Evolutionary conservation across 2,113 vertebrate genomes (phyloP).

Genomic region (Ailurus styani): DNA sequence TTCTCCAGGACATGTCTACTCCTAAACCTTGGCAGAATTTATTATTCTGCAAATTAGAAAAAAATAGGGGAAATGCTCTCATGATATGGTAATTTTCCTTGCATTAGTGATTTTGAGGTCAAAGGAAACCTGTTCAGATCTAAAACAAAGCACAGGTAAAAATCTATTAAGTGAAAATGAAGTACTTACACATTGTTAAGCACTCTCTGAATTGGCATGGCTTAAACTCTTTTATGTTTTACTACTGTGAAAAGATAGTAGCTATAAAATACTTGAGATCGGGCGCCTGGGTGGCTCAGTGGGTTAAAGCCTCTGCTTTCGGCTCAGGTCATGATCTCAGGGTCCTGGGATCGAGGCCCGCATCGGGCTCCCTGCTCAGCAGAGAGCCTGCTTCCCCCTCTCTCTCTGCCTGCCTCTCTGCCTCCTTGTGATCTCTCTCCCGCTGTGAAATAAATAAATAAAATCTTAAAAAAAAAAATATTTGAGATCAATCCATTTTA

Average conservation of each 20-base stretch:
- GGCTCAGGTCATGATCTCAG: too few species aligned
- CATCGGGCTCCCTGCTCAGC: too few species aligned
- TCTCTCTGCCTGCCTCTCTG: too few species aligned
- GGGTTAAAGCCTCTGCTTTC: too few species aligned
- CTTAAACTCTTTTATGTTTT: slow-evolving; percentile 39
- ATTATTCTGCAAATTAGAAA: slow-evolving; percentile 9
- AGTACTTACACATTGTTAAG: slow-evolving; percentile 37
- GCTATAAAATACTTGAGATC: slow-evolving; percentile 58
- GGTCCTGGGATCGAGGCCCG: too few species aligned
- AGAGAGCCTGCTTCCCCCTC: too few species aligned
- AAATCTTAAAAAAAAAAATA: too few species aligned
- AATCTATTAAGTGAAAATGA: slow-evolving; percentile 53
- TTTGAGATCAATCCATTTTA: slow-evolving; percentile 46
- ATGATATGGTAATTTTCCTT: slow-evolving; percentile 61
- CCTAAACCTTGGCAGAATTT: slow-evolving; percentile 11
- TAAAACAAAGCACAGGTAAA: slow-evolving; percentile 65
- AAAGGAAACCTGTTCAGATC: slow-evolving; percentile 64
- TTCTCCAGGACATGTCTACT: background rate
- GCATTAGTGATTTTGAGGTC: slow-evolving; percentile 71
- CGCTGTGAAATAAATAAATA: too few species aligned
- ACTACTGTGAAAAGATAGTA: slow-evolving; percentile 41
- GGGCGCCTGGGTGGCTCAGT: too few species aligned
- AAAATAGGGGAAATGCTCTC: background rate
- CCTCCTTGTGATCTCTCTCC: too few species aligned
- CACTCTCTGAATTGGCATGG: slow-evolving; percentile 43